phyloP scores from a whole-genome alignment of 2,888 invertebrate genomes.

The Thymelicus lineola region DNA sequence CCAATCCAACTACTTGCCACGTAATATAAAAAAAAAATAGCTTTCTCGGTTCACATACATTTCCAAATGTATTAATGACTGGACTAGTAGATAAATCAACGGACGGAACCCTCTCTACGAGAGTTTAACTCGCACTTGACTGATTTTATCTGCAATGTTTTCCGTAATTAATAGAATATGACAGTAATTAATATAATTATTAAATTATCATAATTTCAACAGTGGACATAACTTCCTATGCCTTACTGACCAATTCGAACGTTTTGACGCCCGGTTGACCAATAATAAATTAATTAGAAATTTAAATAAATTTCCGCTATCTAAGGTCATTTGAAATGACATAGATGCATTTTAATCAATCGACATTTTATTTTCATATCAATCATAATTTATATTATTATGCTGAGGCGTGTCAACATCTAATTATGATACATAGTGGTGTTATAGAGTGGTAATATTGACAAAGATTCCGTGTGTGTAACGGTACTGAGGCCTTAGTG shows the following conservation, averaged over 20 bases:
- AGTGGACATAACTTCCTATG: background rate
- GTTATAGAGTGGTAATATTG: background rate
- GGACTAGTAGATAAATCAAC: too few relatives aligned
- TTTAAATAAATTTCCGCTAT: constrained; percentile 17
- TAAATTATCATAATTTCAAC: background rate
- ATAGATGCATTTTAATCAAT: constrained; percentile 23
- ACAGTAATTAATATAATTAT: background rate
- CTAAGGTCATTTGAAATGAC: constrained; percentile 23
- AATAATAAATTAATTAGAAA: constrained; percentile 17
- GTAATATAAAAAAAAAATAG: too few relatives aligned
- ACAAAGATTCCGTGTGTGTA: background rate
- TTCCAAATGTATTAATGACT: too few relatives aligned
- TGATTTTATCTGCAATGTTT: background rate
- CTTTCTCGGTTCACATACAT: too few relatives aligned
- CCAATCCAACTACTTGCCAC: too few relatives aligned
- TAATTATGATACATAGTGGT: background rate
- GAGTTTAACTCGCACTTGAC: too few relatives aligned
- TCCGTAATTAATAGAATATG: constrained; percentile 36
- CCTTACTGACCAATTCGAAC: background rate
- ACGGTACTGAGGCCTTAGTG: too few relatives aligned
- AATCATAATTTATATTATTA: constrained; percentile 14
- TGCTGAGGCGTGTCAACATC: constrained; percentile 8
- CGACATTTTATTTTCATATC: constrained; percentile 10
- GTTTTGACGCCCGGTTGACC: constrained; percentile 8
- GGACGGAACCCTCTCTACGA: too few relatives aligned